Evolutionary conservation across 2,113 vertebrate species (phyloP).

Genomic region (Oostethus manadensis): DNA sequence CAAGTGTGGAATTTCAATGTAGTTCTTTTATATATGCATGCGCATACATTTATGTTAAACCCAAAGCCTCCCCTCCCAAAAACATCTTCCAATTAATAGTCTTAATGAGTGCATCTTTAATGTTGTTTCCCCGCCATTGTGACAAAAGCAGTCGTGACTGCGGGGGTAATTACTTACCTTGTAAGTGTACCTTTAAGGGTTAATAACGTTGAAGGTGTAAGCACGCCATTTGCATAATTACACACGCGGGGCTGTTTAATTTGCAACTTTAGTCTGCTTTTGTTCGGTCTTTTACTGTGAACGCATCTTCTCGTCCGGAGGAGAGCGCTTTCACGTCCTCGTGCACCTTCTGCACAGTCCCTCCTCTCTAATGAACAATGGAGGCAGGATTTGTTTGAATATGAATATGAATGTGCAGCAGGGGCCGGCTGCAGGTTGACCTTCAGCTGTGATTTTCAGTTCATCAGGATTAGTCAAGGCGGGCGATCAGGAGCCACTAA

Average conservation of each 20-base stretch:
- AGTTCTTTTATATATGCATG: slow-evolving; percentile 29
- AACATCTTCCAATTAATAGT: slow-evolving; percentile 70
- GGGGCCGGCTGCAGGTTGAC: slow-evolving; percentile 94
- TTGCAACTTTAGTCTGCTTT: slow-evolving; percentile 69
- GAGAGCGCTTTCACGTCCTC: slow-evolving; percentile 49
- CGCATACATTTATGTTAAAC: slow-evolving; percentile 38
- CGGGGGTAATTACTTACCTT: slow-evolving; percentile 71
- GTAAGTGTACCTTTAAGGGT: slow-evolving; percentile 72
- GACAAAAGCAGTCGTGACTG: slow-evolving; percentile 65
- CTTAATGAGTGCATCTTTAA: slow-evolving; percentile 69
- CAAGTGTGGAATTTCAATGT: slow-evolving; percentile 20
- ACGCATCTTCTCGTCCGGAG: slow-evolving; percentile 47
- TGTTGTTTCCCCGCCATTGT: slow-evolving; percentile 65
- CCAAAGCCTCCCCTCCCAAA: slow-evolving; percentile 17
- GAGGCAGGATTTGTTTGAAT: slow-evolving; percentile 95
- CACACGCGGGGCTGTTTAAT: slow-evolving; percentile 70
- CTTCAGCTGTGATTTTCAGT: slow-evolving; percentile 99
- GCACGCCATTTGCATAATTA: slow-evolving; percentile 77
- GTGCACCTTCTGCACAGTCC: slow-evolving; percentile 61
- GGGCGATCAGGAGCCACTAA: slow-evolving; percentile 99
- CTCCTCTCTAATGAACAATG: slow-evolving; percentile 74
- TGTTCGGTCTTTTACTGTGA: slow-evolving; percentile 67
- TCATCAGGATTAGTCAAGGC: slow-evolving; percentile 99
- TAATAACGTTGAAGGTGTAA: slow-evolving; percentile 75
- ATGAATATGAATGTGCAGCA: slow-evolving; percentile 97